Base-by-base conservation (phyloP, 2,113 vertebrate species). In the Glaucomys volans region DNA sequence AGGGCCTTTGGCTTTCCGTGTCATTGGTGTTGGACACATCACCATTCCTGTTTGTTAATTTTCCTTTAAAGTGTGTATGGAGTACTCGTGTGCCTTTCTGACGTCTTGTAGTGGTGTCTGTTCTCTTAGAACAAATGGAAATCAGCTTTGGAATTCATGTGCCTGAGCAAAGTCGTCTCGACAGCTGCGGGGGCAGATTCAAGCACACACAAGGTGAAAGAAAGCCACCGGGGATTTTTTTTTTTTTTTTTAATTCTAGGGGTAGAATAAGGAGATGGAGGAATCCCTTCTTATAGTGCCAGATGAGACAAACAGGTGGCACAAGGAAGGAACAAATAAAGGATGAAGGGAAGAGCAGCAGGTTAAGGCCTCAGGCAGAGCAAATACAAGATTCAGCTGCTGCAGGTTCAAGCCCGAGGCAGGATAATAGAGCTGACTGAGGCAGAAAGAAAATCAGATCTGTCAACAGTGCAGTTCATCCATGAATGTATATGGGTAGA, bases 351-450 rank as follows among this genome's bases (percentile, higher is more conserved):
- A 40, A 94, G 77, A 91, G 87, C 97, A 98, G 98, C 86, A 96
- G 98, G 98, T 92, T 97, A 76, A 0, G 4, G 97, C 98, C 98
- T 97, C 4, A 0, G 98, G 98, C 98, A 98, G 97, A 94, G 97
- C 92, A 97, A 95, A 96, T 96, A 67, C 90, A 97, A 2, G 1
- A 88, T 95, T 97, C 96, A 95, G 83, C 92, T 97, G 97, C 95
- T 96, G 98, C 95, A 96, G 97, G 92, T 96, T 97, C 69, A 96
- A 97, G 97, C 96, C 95, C 26, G 94, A 97, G 98, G 98, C 72
- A 5, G 98, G 97, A 91, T 93, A 84, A 95, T 0, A 32, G 11
- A 97, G 96, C 97, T 98, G 98, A 97, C 74, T 90, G 59, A 72
- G 90, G 96, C 92, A 96, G 97, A 97, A 97, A 95, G 95, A 93